phyloP scores from a whole-genome alignment of 2,888 invertebrate genomes.

The Chloroclystis v-ata region DNA sequence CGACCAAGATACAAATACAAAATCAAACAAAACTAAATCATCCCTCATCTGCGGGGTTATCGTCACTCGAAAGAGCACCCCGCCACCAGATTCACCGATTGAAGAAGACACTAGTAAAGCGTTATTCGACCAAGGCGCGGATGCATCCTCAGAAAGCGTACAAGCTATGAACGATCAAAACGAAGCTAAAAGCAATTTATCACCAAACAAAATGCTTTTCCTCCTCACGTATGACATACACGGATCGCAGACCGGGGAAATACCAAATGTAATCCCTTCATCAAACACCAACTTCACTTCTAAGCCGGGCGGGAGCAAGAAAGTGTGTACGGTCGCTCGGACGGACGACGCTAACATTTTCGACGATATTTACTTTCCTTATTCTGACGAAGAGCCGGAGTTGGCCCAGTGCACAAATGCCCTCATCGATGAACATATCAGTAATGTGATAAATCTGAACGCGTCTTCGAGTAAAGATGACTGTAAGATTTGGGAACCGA shows the following conservation, averaged over 20 bases:
- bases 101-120: conserved; percentile 65
- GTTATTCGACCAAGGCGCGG: conserved; percentile 61
- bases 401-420: conserved; percentile 70
- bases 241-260: conserved; percentile 74
- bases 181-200: conserved; percentile 78
- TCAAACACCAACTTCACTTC: conserved; percentile 69
- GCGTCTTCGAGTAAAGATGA: conserved; percentile 71
- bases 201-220: conserved; percentile 71
- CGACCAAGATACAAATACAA: conserved; percentile 57
- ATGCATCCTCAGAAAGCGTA: conserved; percentile 69
- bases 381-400: conserved; percentile 79
- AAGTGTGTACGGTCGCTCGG: conserved; percentile 61
- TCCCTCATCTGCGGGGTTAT: conserved; percentile 65
- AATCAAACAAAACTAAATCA: conserved; percentile 54
- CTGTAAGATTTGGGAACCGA: conserved; percentile 64
- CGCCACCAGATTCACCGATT: conserved; percentile 38
- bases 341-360: conserved; percentile 61
- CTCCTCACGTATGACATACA: conserved; percentile 84
- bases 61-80: conserved; percentile 52
- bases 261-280: conserved; percentile 64
- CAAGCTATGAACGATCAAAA: conserved; percentile 88
- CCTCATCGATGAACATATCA: conserved; percentile 68
- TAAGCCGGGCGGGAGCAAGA: conserved; percentile 75
- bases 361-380: conserved; percentile 75
- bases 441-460: conserved; percentile 74